Conservation (phyloP, 2,113 vertebrate species). For the Ia io region DNA sequence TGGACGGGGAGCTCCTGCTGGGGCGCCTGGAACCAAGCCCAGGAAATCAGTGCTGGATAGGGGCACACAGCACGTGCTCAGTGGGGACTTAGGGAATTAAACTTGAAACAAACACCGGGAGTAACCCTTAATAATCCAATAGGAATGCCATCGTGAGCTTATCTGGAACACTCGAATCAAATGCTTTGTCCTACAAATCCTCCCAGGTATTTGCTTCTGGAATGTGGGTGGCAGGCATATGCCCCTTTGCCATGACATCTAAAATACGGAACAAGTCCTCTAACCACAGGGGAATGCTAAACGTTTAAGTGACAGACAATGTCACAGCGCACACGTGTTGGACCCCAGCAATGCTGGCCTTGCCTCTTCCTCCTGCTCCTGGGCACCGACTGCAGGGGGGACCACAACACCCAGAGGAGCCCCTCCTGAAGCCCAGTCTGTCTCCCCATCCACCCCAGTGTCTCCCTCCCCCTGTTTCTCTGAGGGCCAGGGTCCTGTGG, state of each 20-base stretch:
- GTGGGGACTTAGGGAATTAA: background rate
- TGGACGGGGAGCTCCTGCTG: background rate
- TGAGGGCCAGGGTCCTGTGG: background rate
- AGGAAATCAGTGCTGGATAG: background rate
- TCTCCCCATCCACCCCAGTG: background rate
- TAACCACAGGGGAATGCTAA: background rate
- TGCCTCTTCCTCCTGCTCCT: background rate
- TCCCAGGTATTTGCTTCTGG: background rate
- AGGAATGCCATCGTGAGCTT: background rate
- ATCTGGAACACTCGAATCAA: background rate
- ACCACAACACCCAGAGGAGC: background rate
- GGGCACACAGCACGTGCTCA: background rate
- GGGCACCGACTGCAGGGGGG: background rate
- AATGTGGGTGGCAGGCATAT: background rate
- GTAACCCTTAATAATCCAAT: background rate
- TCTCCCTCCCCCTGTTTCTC: background rate
- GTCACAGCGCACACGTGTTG: background rate
- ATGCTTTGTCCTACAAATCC: background rate
- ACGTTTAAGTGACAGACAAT: background rate
- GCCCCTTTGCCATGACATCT: background rate
- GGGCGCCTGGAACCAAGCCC: background rate
- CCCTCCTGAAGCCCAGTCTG: background rate
- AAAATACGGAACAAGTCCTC: background rate
- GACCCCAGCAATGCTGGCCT: background rate
- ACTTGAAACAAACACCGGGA: background rate